Percentiles rank a stretch among this genome's conserved stretches.
phyloP scores from a whole-genome alignment of 2,888 invertebrate genomes.

The Campopleginae sp. region DNA sequence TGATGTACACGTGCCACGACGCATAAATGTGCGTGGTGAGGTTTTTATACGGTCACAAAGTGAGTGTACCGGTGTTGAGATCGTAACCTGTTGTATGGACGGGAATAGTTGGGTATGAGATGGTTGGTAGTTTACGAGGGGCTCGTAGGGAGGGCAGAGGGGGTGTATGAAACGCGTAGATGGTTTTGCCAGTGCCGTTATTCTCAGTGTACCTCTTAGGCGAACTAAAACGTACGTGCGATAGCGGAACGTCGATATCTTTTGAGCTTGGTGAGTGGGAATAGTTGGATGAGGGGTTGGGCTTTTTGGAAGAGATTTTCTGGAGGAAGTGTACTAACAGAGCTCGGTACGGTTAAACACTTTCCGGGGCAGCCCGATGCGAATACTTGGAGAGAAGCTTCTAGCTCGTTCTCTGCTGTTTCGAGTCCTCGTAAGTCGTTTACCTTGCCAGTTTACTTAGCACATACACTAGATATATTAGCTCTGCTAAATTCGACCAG shows the following conservation, averaged over 20 bases:
- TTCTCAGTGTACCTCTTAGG: slow-evolving; percentile 46
- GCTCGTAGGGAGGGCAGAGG: slow-evolving; percentile 15
- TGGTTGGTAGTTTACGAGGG: slow-evolving; percentile 68
- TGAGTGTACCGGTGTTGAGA: slow-evolving; percentile 3
- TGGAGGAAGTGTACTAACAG: slow-evolving; percentile 39
- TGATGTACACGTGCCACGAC: background rate
- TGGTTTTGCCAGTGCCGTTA: slow-evolving; percentile 70
- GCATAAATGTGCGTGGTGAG: background rate
- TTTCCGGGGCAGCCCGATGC: slow-evolving; percentile 17
- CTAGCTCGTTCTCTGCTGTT: background rate
- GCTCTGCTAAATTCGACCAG: background rate
- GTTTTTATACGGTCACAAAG: background rate
- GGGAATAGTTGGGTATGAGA: slow-evolving; percentile 33
- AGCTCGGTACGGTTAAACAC: slow-evolving; percentile 39
- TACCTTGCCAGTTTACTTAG: slow-evolving; percentile 24
- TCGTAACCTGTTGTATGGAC: background rate
- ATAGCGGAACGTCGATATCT: slow-evolving; percentile 70
- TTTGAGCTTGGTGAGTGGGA: slow-evolving; percentile 48
- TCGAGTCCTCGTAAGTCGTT: slow-evolving; percentile 39
- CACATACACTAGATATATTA: slow-evolving; percentile 37
- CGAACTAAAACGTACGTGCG: slow-evolving; percentile 69
- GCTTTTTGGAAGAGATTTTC: background rate
- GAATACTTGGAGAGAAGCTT: slow-evolving; percentile 3
- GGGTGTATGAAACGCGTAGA: slow-evolving; percentile 54
- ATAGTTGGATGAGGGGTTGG: background rate